phyloP scores from a whole-genome alignment of 2,888 invertebrate species.

The Malthinus seriepunctatus region DNA sequence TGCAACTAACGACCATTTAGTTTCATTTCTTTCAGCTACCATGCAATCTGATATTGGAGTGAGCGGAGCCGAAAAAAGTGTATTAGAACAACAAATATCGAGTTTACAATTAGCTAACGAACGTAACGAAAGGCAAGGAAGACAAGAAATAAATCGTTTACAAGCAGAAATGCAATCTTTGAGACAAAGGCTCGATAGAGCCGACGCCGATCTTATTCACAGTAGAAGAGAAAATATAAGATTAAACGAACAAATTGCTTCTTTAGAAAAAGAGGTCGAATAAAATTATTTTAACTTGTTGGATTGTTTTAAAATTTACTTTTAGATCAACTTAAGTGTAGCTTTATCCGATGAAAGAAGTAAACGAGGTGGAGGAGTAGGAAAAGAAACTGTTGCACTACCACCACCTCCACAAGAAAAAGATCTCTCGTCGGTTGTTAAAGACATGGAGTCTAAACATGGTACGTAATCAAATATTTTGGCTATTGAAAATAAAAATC shows the following conservation, averaged over 20 bases:
- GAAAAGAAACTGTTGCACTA: slow-evolving; percentile 43
- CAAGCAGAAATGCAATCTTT: slow-evolving; percentile 78
- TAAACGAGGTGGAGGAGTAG: slow-evolving; percentile 39
- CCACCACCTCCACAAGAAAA: slow-evolving; percentile 59
- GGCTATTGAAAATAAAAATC: not conserved
- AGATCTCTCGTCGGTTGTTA: slow-evolving; percentile 73
- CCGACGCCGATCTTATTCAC: slow-evolving; percentile 80
- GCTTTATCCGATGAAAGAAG: slow-evolving; percentile 49
- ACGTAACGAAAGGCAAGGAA: slow-evolving; percentile 73
- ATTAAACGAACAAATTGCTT: slow-evolving; percentile 76
- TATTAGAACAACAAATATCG: slow-evolving; percentile 78
- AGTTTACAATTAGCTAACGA: slow-evolving; percentile 67
- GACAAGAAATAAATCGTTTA: slow-evolving; percentile 74
- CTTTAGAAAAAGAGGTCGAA: slow-evolving; percentile 77
- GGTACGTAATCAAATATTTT: slow-evolving; percentile 60
- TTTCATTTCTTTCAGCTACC: slow-evolving; percentile 58
- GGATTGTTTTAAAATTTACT: not conserved
- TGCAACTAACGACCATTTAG: not conserved
- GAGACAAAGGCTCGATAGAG: slow-evolving; percentile 75
- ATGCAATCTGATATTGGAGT: slow-evolving; percentile 79
- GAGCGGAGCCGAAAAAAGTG: slow-evolving; percentile 76
- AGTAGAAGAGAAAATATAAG: slow-evolving; percentile 79
- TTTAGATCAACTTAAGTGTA: slow-evolving; percentile 48
- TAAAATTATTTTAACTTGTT: not conserved
- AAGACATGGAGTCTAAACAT: slow-evolving; percentile 82